These are phyloP conservation scores for Pan troglodytes DNA, from an alignment of 2,113 vertebrate genomes.

Conservation along the genomic window NHGRI_mPanTro3-v2.1_pri NC_072421.2:141825501-141826000, in stretches of 20 bases:
- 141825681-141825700: background rate
- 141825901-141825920: background rate
- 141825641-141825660: background rate
- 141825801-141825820: background rate
- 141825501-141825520: background rate
- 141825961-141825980: background rate
- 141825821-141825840: background rate
- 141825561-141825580: background rate
- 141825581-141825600: background rate
- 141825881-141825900: background rate
- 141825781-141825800: background rate
- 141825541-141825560: background rate
- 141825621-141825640: background rate
- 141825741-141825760: background rate
- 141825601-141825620: background rate
- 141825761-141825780: background rate
- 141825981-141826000: background rate
- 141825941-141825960: background rate
- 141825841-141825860: background rate
- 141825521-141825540: background rate
- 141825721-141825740: background rate
- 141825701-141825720: background rate
- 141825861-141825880: background rate
- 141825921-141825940: background rate
- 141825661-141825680: background rate